phyloP scores from a whole-genome alignment of 1,140 invertebrate species.

The Calycopis cecrops region DNA sequence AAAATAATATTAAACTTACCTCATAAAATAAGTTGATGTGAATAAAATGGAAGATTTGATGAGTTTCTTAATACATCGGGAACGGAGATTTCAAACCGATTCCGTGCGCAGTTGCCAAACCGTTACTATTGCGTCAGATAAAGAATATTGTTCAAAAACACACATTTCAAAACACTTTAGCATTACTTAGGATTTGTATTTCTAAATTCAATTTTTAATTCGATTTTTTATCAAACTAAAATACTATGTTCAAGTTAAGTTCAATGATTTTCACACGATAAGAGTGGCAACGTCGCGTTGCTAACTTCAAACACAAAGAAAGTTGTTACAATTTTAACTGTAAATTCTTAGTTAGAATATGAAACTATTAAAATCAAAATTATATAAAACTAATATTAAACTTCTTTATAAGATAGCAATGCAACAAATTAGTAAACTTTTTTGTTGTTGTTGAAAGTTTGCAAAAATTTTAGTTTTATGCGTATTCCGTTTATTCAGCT shows the following conservation, averaged over 20 bases:
- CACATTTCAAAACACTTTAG: constrained; percentile 62
- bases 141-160: constrained; percentile 53
- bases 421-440: background rate
- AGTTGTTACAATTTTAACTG: constrained; percentile 9
- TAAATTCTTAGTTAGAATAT: constrained; percentile 6
- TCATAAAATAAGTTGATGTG: constrained; percentile 50
- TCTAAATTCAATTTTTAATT: constrained; percentile 7
- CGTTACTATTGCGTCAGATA: constrained; percentile 67
- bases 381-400: constrained; percentile 11
- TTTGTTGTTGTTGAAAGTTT: too few species aligned
- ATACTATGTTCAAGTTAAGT: constrained; percentile 13
- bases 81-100: constrained; percentile 46
- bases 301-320: constrained; percentile 40
- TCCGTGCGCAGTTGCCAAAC: constrained; percentile 64
- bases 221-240: constrained; percentile 4
- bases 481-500: constrained; percentile 43
- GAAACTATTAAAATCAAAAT: constrained; percentile 10
- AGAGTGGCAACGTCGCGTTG: constrained; percentile 63
- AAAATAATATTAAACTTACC: constrained; percentile 40
- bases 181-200: constrained; percentile 45
- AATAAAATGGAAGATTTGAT: constrained; percentile 33
- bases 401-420: constrained; percentile 10
- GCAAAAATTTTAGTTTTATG: constrained; percentile 21
- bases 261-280: constrained; percentile 25
- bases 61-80: constrained; percentile 56